These are phyloP conservation scores for Diarsia mendica DNA, from an alignment of 2,888 invertebrate genomes.

Conservation along the genomic window DNA sequence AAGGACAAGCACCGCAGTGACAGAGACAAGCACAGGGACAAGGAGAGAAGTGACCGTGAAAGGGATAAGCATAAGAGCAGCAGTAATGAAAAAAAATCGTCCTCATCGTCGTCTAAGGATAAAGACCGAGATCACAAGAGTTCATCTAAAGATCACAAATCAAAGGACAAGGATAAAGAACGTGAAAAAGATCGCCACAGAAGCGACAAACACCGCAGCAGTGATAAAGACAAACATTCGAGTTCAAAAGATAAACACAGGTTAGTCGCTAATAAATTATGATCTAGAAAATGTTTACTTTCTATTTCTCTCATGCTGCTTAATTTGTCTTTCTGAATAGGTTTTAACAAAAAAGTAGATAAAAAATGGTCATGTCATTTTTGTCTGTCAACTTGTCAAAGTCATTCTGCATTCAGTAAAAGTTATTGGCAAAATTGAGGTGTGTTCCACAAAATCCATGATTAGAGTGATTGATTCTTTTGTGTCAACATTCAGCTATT, in stretches of 20 bases:
- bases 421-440: conserved; percentile 17
- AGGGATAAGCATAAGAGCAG: conserved; percentile 80
- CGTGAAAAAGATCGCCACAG: conserved; percentile 83
- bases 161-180: conserved; percentile 71
- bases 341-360: not conserved
- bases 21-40: conserved; percentile 85
- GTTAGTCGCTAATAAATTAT: conserved; percentile 66
- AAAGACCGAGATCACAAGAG: conserved; percentile 77
- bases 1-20: conserved; percentile 84
- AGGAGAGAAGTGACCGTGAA: conserved; percentile 73
- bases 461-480: conserved; percentile 4
- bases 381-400: conserved; percentile 49
- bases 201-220: conserved; percentile 84
- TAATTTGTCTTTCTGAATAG: not conserved
- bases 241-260: conserved; percentile 91
- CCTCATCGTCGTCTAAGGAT: conserved; percentile 85
- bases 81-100: conserved; percentile 81
- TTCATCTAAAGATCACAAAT: conserved; percentile 70
- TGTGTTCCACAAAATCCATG: not conserved
- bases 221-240: conserved; percentile 86
- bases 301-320: not conserved
- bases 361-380: conserved; percentile 39
- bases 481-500: conserved; percentile 2
- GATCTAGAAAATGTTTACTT: conserved; percentile 9
- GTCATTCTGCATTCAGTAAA: conserved; percentile 26